Percentiles rank a stretch among this genome's conserved stretches.
phyloP scores from a whole-genome alignment of 92 coral and sea anemone species.

The Epizoanthus illoricatus region DNA sequence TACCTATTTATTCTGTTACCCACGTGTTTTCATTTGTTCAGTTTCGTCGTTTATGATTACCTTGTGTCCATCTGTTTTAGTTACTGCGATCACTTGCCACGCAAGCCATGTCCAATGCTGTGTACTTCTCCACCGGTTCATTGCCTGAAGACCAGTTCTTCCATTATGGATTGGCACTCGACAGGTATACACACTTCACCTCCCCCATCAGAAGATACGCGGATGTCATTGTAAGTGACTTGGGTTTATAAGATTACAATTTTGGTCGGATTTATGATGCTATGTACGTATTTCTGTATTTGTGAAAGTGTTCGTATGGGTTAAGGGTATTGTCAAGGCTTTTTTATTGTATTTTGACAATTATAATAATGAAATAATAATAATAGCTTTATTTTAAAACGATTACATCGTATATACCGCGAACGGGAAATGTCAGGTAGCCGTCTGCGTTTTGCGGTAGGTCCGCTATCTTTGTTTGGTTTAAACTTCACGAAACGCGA shows the following conservation, averaged over 20 bases:
- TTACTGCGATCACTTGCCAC: conserved; percentile 80
- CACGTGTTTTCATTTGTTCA: not conserved
- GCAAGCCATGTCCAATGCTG: conserved; percentile 90
- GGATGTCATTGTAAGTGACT: conserved; percentile 79
- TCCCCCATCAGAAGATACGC: conserved; percentile 94
- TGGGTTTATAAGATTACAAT: too few relatives aligned
- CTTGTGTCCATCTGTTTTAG: conserved; percentile 32
- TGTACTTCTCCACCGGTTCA: conserved; percentile 88
- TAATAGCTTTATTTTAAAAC: too few relatives aligned
- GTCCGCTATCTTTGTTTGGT: too few relatives aligned
- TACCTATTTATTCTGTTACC: too few relatives aligned
- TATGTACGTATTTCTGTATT: not conserved
- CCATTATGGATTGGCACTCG: conserved; percentile 87
- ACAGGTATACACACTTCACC: conserved; percentile 86
- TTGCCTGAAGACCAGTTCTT: conserved; percentile 74
- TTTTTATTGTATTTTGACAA: not conserved
- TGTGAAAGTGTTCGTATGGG: not conserved
- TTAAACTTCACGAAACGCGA: too few relatives aligned
- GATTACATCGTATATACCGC: too few relatives aligned
- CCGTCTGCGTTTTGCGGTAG: too few relatives aligned
- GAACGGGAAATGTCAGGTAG: too few relatives aligned
- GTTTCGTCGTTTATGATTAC: not conserved
- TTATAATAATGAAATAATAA: too few relatives aligned
- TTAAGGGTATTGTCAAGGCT: not conserved
- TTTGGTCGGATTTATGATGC: too few relatives aligned